Evolutionary conservation across 2,888 invertebrate species (phyloP).

Genomic region (Oxytorus armatus): DNA sequence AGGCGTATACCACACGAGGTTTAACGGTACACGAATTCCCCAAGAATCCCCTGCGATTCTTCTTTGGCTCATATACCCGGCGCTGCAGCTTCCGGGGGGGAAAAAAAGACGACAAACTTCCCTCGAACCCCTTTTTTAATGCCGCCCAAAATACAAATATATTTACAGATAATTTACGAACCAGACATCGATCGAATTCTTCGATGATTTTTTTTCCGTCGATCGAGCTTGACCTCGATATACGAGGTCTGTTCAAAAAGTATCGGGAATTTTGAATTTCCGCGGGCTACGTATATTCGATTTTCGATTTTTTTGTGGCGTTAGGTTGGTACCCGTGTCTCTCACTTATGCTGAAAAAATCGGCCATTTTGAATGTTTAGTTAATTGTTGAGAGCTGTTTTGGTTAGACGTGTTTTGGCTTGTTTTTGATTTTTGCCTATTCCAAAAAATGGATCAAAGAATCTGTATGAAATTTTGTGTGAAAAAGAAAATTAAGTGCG

Average conservation of each 20-base stretch:
- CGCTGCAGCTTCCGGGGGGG: constrained; percentile 34
- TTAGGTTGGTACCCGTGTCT: too few relatives aligned
- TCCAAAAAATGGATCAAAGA: too few relatives aligned
- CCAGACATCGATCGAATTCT: constrained; percentile 53
- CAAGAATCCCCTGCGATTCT: constrained; percentile 67
- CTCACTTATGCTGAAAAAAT: too few relatives aligned
- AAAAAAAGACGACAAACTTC: constrained; percentile 44
- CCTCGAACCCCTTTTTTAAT: constrained; percentile 38
- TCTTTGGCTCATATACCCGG: constrained; percentile 43
- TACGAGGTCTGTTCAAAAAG: neutral
- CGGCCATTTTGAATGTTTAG: too few relatives aligned
- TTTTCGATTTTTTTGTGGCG: too few relatives aligned
- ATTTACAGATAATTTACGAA: neutral
- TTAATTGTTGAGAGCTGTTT: too few relatives aligned
- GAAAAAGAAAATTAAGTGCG: too few relatives aligned
- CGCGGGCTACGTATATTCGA: too few relatives aligned
- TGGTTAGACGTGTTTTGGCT: too few relatives aligned
- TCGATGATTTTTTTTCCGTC: constrained; percentile 24
- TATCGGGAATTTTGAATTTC: too few relatives aligned
- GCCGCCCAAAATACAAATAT: constrained; percentile 14
- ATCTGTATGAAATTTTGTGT: too few relatives aligned
- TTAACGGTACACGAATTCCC: constrained; percentile 74
- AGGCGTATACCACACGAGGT: constrained; percentile 56
- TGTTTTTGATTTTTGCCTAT: too few relatives aligned
- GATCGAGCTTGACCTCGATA: constrained; percentile 16